Base-by-base conservation (phyloP, 2,888 invertebrate species). In the Hyalella azteca region DNA sequence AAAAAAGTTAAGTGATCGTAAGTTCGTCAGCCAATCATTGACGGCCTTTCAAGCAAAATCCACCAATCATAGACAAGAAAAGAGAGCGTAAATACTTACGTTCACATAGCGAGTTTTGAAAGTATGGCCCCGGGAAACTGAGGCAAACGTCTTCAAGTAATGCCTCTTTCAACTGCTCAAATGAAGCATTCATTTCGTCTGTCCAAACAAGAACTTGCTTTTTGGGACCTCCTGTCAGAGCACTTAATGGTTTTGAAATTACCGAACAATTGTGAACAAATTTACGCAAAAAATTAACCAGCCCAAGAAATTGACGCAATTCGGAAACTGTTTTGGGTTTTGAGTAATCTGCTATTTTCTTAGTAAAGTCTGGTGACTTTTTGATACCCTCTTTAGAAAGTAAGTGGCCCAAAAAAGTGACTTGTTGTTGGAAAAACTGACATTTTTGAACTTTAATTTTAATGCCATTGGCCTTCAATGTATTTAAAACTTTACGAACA, bases 361-460 rank as follows among this genome's bases (percentile, higher is more conserved):
- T n/a, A n/a, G 29, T n/a, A 26, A 22, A 59, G 7, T n/a, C 29
- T 13, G n/a, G 22, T 9, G 11, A 13, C n/a, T 59, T 59, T n/a
- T n/a, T n/a, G n/a, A 59, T 22, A n/a, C 59, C 59, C 11, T n/a
- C 11, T 7, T n/a, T n/a, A 26, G 11, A 7, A 26, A 59, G 7
- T 7, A 59, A 7, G n/a, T 59, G 59, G 7, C 59, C 59, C 22
- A 59, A 26, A n/a, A 59, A 59, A 26, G 9, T 59, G 9, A 59
- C 59, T 59, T 26, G n/a, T 26, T 59, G 59, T n/a, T 59, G 9
- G 59, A 59, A 59, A n/a, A n/a, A 59, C 9, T n/a, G 7, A 59
- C 59, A 59, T 59, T 59, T n/a, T 11, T n/a, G 7, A 9, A 59
- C 59, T 59, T 59, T 59, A 13, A 59, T 59, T n/a, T 59, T 59